phyloP scores from a whole-genome alignment of 2,113 vertebrate genomes.

The Corythornis madagascariensis region DNA sequence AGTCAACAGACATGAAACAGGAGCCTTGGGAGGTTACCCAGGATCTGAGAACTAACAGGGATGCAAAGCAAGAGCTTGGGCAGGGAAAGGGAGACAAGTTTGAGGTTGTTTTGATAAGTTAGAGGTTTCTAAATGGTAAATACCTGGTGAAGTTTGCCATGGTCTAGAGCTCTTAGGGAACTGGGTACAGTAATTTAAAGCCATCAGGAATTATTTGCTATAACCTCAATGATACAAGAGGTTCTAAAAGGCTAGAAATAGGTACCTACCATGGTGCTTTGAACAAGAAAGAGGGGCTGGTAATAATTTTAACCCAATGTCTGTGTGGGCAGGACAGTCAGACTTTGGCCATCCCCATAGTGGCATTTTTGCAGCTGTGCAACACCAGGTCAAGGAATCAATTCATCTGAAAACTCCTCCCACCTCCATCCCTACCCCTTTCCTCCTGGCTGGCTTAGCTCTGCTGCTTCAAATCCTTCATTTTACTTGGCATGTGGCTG shows the following conservation, averaged over 20 bases:
- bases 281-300: neutral
- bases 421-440: neutral
- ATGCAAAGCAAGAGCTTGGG: neutral
- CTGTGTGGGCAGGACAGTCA: neutral
- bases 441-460: neutral
- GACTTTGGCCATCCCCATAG: neutral
- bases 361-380: neutral
- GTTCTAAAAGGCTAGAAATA: neutral
- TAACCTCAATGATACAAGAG: neutral
- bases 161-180: neutral
- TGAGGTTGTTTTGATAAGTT: neutral
- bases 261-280: neutral
- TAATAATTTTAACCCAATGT: neutral
- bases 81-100: neutral
- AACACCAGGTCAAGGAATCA: neutral
- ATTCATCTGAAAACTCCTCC: neutral
- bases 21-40: neutral
- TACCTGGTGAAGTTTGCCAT: neutral
- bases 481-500: neutral
- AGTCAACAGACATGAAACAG: slow-evolving; percentile 7
- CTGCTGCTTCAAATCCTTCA: neutral
- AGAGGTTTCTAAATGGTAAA: neutral
- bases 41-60: neutral
- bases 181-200: neutral
- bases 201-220: neutral